phyloP scores from a whole-genome alignment of 2,797 vertebrate genomes.

The Anguilla obscura region DNA sequence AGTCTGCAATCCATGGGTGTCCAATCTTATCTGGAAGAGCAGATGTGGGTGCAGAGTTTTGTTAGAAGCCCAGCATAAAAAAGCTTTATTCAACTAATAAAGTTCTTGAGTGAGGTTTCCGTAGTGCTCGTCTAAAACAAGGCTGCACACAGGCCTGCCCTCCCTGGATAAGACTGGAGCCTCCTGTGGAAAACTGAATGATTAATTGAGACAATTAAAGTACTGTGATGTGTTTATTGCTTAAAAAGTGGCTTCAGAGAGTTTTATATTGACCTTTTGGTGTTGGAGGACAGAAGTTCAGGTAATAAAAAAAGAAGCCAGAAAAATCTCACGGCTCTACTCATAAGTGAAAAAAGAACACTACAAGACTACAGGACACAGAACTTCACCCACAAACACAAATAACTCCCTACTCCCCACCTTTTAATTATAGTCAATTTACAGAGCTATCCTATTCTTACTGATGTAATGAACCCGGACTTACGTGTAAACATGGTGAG shows the following conservation, averaged over 20 bases:
- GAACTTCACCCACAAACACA: background rate
- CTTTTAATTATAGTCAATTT: background rate
- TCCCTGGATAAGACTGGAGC: background rate
- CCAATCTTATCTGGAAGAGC: background rate
- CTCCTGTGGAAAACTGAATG: background rate
- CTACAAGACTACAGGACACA: background rate
- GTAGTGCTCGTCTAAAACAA: background rate
- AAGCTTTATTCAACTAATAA: background rate
- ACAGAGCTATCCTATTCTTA: background rate
- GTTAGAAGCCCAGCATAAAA: background rate
- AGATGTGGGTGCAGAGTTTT: background rate
- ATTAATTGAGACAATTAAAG: constrained; percentile 13
- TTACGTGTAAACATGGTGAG: constrained; percentile 99
- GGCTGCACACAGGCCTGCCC: background rate
- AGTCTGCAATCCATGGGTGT: background rate
- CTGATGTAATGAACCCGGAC: constrained; percentile 55
- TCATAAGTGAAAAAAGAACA: background rate
- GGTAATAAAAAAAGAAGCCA: background rate
- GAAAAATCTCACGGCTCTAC: background rate
- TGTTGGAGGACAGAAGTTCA: background rate
- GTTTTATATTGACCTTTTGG: background rate
- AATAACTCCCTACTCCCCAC: background rate
- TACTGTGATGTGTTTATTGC: background rate
- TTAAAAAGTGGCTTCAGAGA: background rate
- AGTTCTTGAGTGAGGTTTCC: background rate